Percentiles rank a stretch among this genome's conserved stretches.
These are phyloP conservation scores for Hirtodrosophila alboralis DNA, from an alignment of 2,888 invertebrate species.

Conservation along the genomic window DNA sequence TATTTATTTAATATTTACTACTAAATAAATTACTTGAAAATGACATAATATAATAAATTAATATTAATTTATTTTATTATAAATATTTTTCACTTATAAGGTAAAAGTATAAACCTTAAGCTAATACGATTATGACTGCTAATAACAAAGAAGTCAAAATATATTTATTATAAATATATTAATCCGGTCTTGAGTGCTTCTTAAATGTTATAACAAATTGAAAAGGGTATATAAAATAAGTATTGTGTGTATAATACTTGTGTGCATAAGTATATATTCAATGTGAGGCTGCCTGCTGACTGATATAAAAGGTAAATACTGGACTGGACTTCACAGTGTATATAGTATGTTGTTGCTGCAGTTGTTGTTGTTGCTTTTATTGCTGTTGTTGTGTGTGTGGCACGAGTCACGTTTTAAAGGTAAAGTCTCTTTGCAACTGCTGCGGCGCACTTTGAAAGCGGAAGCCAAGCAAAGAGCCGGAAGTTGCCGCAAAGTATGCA, in stretches of 20 bases:
- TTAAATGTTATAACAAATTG: not conserved
- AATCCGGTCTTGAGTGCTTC: not conserved
- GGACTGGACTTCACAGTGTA: constrained; percentile 8
- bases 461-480: constrained; percentile 72
- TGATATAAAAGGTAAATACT: constrained; percentile 47
- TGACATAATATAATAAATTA: no score
- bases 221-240: constrained; percentile 3
- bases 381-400: constrained; percentile 24
- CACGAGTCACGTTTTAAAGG: constrained; percentile 50
- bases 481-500: constrained; percentile 78
- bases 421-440: constrained; percentile 42
- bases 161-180: not conserved
- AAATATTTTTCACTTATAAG: no score
- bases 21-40: no score
- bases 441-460: constrained; percentile 51
- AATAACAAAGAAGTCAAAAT: no score
- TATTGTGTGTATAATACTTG: constrained; percentile 3
- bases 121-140: no score
- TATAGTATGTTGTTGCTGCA: constrained; percentile 14
- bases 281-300: constrained; percentile 33
- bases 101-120: no score
- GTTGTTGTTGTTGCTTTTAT: constrained; percentile 21
- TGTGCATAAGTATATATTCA: constrained; percentile 3
- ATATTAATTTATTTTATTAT: no score
- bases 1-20: no score